Evolutionary conservation across 2,113 vertebrate genomes (phyloP).

Genomic region (Andinoacara biseriatus): DNA sequence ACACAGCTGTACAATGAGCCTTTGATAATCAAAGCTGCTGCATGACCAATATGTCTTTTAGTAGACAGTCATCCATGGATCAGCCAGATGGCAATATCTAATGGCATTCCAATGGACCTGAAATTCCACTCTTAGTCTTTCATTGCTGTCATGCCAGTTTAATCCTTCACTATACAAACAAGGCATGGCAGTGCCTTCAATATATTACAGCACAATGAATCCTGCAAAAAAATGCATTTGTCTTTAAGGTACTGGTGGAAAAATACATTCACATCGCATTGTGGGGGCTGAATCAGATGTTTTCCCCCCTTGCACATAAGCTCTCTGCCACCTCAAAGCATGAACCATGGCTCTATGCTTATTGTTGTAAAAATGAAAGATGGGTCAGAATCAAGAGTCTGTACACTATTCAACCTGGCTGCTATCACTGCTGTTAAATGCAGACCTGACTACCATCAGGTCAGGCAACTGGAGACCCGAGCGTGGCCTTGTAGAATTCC

Average conservation of each 20-base stretch:
- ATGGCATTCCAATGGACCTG: constrained; percentile 59
- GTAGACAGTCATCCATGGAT: constrained; percentile 33
- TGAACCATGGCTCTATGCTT: background rate
- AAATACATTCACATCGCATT: background rate
- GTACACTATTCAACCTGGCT: background rate
- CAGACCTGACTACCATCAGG: background rate
- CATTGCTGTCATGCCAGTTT: constrained; percentile 55
- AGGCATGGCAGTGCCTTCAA: constrained; percentile 27
- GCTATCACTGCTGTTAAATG: background rate
- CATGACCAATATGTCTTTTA: constrained; percentile 4
- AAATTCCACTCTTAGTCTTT: constrained; percentile 51
- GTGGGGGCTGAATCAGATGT: background rate
- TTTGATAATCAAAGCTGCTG: constrained; percentile 5
- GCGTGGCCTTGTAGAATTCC: background rate
- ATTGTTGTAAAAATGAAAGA: background rate
- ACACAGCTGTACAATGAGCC: background rate
- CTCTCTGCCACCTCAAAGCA: background rate
- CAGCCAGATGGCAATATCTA: constrained; percentile 62
- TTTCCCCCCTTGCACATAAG: background rate
- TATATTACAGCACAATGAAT: background rate
- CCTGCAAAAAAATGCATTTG: constrained; percentile 7
- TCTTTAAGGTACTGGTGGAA: background rate
- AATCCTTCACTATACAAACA: constrained; percentile 45
- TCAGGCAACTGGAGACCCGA: background rate
- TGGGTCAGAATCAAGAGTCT: background rate